Evolutionary conservation across 2,113 vertebrate genomes (phyloP).

Genomic region (Hyperopisus bebe): DNA sequence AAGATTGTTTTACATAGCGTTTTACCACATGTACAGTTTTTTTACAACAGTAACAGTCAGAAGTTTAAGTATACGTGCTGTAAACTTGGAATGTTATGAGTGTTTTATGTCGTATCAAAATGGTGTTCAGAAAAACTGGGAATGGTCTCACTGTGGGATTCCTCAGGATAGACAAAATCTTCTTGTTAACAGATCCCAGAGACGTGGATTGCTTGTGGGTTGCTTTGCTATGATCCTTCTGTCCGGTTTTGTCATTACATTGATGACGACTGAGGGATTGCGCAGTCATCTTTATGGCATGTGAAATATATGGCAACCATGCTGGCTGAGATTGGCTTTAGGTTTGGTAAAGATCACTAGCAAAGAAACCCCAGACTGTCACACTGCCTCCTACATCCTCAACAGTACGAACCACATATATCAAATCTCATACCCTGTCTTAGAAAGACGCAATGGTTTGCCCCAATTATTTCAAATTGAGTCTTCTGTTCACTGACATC

Average conservation of each 20-base stretch:
- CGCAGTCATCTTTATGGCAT: not conserved
- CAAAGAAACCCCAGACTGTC: not conserved
- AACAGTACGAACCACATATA: not conserved
- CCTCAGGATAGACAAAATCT: not conserved
- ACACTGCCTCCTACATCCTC: not conserved
- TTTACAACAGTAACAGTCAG: not conserved
- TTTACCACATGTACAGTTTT: not conserved
- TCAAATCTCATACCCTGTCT: not conserved
- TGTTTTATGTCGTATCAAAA: not conserved
- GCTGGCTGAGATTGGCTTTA: not conserved
- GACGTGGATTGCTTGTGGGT: not conserved
- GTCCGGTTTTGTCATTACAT: not conserved
- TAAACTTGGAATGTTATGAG: not conserved
- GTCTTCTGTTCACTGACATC: not conserved
- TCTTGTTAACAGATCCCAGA: not conserved
- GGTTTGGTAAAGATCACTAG: not conserved
- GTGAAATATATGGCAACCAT: not conserved
- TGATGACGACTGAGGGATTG: not conserved
- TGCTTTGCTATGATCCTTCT: not conserved
- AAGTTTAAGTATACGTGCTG: not conserved
- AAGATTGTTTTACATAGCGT: not conserved
- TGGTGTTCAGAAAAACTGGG: not conserved
- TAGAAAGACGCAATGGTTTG: not conserved
- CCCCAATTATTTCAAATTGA: not conserved
- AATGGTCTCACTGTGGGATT: not conserved